These are phyloP conservation scores for Decapterus maruadsi DNA, from an alignment of 2,797 vertebrate genomes.

Conservation along the genomic window DNA sequence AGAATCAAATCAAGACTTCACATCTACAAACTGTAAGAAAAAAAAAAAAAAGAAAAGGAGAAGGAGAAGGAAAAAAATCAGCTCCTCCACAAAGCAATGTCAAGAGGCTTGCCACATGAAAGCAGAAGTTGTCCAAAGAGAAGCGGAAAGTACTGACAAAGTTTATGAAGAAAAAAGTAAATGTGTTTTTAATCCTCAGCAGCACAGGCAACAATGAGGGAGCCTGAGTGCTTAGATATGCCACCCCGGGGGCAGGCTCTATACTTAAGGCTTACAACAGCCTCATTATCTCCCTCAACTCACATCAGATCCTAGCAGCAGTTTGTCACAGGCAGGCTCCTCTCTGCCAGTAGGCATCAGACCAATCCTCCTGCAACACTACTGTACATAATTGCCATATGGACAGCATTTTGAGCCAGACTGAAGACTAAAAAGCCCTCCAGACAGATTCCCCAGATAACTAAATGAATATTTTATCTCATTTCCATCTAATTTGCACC, in stretches of 20 bases:
- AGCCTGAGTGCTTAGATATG: constrained; percentile 75
- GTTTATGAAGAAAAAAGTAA: constrained; percentile 80
- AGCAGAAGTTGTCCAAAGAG: constrained; percentile 81
- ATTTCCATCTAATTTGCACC: constrained; percentile 90
- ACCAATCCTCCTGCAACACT: constrained; percentile 85
- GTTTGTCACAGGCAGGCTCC: constrained; percentile 84
- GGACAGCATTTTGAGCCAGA: constrained; percentile 88
- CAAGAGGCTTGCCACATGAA: constrained; percentile 80
- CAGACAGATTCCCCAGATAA: constrained; percentile 87
- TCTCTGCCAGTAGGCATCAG: constrained; percentile 86
- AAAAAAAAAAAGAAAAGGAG: constrained; percentile 21
- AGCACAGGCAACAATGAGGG: constrained; percentile 80
- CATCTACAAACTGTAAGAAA: constrained; percentile 63
- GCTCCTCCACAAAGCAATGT: constrained; percentile 78
- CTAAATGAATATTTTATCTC: constrained; percentile 90
- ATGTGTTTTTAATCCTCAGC: constrained; percentile 83
- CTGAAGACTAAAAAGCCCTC: constrained; percentile 84
- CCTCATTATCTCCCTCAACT: constrained; percentile 87
- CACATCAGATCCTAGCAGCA: constrained; percentile 85
- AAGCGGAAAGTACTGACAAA: constrained; percentile 77
- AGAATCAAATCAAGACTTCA: constrained; percentile 76
- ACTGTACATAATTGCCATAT: constrained; percentile 88
- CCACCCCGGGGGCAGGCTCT: constrained; percentile 82
- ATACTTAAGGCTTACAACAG: constrained; percentile 88
- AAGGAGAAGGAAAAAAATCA: not conserved